Conservation (phyloP, 2,797 vertebrate genomes). For the Diplodus puntazzo region DNA sequence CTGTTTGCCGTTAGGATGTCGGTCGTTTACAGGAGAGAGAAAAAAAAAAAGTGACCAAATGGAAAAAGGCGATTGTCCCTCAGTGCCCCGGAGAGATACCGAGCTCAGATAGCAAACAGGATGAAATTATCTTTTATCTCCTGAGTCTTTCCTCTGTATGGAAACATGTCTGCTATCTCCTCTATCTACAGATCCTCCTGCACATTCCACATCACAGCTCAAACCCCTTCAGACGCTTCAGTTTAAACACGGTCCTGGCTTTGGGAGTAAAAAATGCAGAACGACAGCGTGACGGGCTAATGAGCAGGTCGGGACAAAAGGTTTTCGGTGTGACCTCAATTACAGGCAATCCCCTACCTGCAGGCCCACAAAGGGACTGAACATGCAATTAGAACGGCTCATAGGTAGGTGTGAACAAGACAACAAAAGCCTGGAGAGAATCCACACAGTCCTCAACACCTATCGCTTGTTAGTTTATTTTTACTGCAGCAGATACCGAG, state of each 20-base stretch:
- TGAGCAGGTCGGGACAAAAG: conserved; percentile 76
- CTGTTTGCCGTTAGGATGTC: conserved; percentile 83
- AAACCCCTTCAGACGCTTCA: background rate
- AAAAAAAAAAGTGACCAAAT: conserved; percentile 67
- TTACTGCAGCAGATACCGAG: conserved; percentile 46
- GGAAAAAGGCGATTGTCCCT: conserved; percentile 62
- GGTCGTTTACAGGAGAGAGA: conserved; percentile 74
- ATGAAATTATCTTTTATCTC: conserved; percentile 44
- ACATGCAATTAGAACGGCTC: conserved; percentile 76
- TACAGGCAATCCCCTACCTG: conserved; percentile 76
- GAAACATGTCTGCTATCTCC: conserved; percentile 10
- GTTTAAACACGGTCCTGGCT: background rate
- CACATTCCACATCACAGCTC: conserved; percentile 11
- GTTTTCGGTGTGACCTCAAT: conserved; percentile 80
- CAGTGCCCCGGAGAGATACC: conserved; percentile 54
- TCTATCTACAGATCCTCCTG: conserved; percentile 38
- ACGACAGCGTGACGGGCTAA: conserved; percentile 56
- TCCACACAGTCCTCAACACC: conserved; percentile 75
- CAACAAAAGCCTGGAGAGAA: conserved; percentile 79
- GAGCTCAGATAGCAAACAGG: conserved; percentile 56
- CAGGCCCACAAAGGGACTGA: conserved; percentile 79
- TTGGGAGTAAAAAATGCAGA: conserved; percentile 27
- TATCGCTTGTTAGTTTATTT: conserved; percentile 83
- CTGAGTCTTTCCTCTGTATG: conserved; percentile 20
- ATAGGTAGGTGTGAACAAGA: conserved; percentile 76